These are phyloP conservation scores for Plagodis pulveraria DNA, from an alignment of 2,888 invertebrate species.

Conservation along the genomic window DNA sequence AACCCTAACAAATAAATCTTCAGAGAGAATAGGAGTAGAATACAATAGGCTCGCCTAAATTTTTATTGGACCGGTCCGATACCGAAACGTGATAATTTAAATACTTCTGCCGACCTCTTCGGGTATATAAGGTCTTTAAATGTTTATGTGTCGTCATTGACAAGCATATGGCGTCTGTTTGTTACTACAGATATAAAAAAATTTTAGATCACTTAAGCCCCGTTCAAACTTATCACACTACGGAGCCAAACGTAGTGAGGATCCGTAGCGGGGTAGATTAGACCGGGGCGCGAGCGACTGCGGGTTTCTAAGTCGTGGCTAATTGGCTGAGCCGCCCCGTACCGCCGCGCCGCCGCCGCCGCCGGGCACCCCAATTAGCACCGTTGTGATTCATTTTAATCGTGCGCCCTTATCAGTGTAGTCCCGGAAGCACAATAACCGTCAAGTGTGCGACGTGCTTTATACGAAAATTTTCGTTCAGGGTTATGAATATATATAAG, in stretches of 20 bases:
- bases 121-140: too few relatives aligned
- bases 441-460: conserved; percentile 29
- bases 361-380: conserved; percentile 75
- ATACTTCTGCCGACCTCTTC: too few relatives aligned
- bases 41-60: too few relatives aligned
- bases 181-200: too few relatives aligned
- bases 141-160: too few relatives aligned
- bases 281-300: conserved; percentile 53
- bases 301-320: conserved; percentile 82
- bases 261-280: conserved; percentile 56
- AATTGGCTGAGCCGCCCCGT: conserved; percentile 76
- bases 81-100: too few relatives aligned
- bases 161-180: too few relatives aligned
- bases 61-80: too few relatives aligned
- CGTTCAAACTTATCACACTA: conserved; percentile 13
- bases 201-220: neutral
- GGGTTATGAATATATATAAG: too few relatives aligned
- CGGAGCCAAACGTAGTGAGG: conserved; percentile 9
- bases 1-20: too few relatives aligned
- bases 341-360: conserved; percentile 35
- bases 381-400: conserved; percentile 83
- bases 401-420: conserved; percentile 76
- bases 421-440: conserved; percentile 25
- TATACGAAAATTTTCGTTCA: neutral
- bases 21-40: too few relatives aligned